Evolutionary conservation across 2,797 vertebrate genomes (phyloP), one percentile per base, ranked within the genome.

Genomic region (Geotrypetes seraphini): DNA sequence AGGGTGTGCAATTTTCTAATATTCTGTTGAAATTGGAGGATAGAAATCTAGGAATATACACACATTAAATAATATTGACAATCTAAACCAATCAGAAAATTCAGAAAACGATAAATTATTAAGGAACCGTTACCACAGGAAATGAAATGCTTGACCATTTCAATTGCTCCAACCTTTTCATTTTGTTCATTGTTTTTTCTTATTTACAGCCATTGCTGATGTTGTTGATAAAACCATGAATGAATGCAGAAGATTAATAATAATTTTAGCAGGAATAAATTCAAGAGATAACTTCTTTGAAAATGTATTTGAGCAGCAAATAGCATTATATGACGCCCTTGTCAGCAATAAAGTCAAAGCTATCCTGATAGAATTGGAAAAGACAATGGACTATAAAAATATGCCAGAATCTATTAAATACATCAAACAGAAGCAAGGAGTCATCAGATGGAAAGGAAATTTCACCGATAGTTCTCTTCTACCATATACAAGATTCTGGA

Each of bases 351-450:
- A 75, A 14, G 79, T 73, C 11, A 71, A 73, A 60, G 75, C 96
- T 4, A 78, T 98, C 43, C 74, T 97, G 30, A 72, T 97, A 31
- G 89, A 96, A 65, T 37, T 87, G 66, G 87, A 76, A 42, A 85
- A 81, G 47, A 79, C 80, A 7, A 65, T 84, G 38, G 86, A 93
- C 36, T 86, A 89, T 29, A 58, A 65, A 19, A 28, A 34, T 31
- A 81, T 96, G 55, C 84, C 94, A 2, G 86, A 91, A 66, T 90
- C 93, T 7, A 69, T 98, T 47, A 72, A 57, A 20, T 94, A 87
- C 10, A 63, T 96, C 49, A 86, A 74, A 43, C 79, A 60, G 57
- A 94, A 81, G 53, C 75, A 91, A 0, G 91, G 93, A 14, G 70
- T 65, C 8, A 62, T 96, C 25, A 60, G 53, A 15, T 81, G 70